Percentiles rank a stretch among this genome's conserved stretches.
phyloP scores from a whole-genome alignment of 2,888 invertebrate genomes.

The Amiota minor region DNA sequence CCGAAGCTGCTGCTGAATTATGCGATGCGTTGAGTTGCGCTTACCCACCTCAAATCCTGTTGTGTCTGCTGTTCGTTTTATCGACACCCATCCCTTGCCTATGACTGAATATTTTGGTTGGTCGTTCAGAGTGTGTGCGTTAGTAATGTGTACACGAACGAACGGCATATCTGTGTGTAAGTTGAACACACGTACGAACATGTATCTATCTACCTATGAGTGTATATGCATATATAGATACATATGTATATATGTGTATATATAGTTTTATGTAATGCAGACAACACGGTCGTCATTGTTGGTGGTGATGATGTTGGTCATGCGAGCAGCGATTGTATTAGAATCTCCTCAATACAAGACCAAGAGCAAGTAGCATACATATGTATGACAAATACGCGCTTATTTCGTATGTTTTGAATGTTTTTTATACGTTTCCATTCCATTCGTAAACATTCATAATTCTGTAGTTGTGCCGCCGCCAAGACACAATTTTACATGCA shows the following conservation, averaged over 20 bases:
- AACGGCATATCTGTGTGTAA: slow-evolving; percentile 48
- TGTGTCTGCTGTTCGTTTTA: slow-evolving; percentile 46
- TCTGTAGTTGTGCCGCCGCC: slow-evolving; percentile 58
- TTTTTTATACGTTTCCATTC: slow-evolving; percentile 65
- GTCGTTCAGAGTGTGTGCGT: slow-evolving; percentile 50
- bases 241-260: slow-evolving; percentile 52
- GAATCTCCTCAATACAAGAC: slow-evolving; percentile 64
- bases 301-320: slow-evolving; percentile 57
- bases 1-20: slow-evolving; percentile 47
- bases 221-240: slow-evolving; percentile 44
- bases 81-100: background rate
- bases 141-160: slow-evolving; percentile 32
- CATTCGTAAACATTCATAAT: slow-evolving; percentile 67
- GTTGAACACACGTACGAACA: slow-evolving; percentile 52
- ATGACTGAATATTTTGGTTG: background rate
- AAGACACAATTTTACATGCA: slow-evolving; percentile 45
- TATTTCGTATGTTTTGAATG: slow-evolving; percentile 34
- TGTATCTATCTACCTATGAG: too few relatives aligned
- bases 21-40: slow-evolving; percentile 40
- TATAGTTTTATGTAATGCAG: slow-evolving; percentile 60
- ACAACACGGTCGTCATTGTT: slow-evolving; percentile 4
- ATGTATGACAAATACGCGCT: slow-evolving; percentile 25
- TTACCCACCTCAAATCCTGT: slow-evolving; percentile 65
- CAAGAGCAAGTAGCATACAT: slow-evolving; percentile 32
- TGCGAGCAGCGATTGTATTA: slow-evolving; percentile 63